phyloP scores from a whole-genome alignment of 2,113 vertebrate genomes.

The Hylia prasina region DNA sequence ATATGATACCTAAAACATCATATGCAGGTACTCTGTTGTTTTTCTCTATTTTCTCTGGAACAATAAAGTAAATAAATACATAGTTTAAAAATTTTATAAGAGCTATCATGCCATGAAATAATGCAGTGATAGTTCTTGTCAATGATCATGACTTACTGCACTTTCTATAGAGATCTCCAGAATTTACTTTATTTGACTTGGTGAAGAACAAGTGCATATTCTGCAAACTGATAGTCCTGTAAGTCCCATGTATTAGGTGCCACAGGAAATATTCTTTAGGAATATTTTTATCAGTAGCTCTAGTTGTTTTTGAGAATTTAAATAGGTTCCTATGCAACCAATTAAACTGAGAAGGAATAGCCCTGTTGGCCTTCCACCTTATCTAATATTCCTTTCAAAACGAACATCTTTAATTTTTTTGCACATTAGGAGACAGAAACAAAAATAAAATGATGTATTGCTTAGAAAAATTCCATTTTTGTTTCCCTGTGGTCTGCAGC shows the following conservation, averaged over 20 bases:
- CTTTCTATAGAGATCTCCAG: not conserved
- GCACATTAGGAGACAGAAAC: not conserved
- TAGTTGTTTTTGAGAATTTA: not conserved
- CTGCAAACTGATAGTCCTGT: not conserved
- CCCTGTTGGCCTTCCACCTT: not conserved
- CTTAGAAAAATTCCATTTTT: not conserved
- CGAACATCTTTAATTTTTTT: not conserved
- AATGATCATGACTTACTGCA: not conserved
- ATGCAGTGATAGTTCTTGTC: not conserved
- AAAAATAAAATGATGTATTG: not conserved
- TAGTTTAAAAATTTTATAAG: not conserved
- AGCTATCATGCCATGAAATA: not conserved
- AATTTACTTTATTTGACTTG: not conserved
- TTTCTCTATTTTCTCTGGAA: not conserved
- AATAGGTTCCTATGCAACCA: not conserved
- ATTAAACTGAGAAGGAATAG: not conserved
- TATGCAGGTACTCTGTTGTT: not conserved
- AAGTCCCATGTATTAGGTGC: not conserved
- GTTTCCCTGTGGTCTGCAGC: not conserved
- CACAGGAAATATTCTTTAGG: not conserved
- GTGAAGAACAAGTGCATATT: not conserved
- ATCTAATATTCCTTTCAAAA: not conserved
- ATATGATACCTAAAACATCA: not conserved
- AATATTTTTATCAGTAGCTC: not conserved
- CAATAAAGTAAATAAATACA: not conserved